phyloP scores from a whole-genome alignment of 2,797 vertebrate species.

The Sphenodon punctatus region DNA sequence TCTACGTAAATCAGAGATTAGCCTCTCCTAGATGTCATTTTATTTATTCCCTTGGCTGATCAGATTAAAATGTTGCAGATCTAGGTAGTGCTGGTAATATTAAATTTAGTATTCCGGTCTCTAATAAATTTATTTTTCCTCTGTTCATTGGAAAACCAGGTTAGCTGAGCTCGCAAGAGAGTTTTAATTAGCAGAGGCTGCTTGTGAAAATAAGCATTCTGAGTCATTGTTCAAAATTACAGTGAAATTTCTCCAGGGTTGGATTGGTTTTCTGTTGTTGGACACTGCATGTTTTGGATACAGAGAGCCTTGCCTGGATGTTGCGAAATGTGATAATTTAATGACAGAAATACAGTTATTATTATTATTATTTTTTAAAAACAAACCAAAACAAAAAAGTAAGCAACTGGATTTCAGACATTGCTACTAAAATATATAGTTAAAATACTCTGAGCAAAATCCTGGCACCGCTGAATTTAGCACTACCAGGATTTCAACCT shows the following conservation, averaged over 20 bases:
- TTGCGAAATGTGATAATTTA: constrained; percentile 50
- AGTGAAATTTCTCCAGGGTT: constrained; percentile 59
- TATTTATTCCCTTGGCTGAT: constrained; percentile 70
- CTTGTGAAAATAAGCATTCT: constrained; percentile 70
- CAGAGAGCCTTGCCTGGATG: constrained; percentile 21
- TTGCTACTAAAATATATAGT: not conserved
- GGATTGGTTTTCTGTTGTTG: constrained; percentile 20
- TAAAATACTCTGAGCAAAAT: not conserved
- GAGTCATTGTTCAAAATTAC: constrained; percentile 68
- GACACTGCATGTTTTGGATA: constrained; percentile 15
- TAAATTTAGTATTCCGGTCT: constrained; percentile 74
- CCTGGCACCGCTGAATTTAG: no score
- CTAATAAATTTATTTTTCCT: constrained; percentile 74
- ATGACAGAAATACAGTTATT: constrained; percentile 57
- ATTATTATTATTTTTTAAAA: no score
- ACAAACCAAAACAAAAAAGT: no score
- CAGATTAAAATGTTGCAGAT: constrained; percentile 74
- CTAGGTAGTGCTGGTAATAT: constrained; percentile 70
- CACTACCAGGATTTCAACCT: no score
- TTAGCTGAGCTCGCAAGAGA: constrained; percentile 73
- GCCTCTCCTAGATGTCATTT: not conserved
- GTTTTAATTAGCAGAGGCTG: constrained; percentile 76
- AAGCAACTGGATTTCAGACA: constrained; percentile 23
- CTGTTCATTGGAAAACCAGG: constrained; percentile 71
- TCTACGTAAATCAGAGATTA: constrained; percentile 49